Conservation (phyloP, 1,140 invertebrate genomes). For the Drosophila albomicans region DNA sequence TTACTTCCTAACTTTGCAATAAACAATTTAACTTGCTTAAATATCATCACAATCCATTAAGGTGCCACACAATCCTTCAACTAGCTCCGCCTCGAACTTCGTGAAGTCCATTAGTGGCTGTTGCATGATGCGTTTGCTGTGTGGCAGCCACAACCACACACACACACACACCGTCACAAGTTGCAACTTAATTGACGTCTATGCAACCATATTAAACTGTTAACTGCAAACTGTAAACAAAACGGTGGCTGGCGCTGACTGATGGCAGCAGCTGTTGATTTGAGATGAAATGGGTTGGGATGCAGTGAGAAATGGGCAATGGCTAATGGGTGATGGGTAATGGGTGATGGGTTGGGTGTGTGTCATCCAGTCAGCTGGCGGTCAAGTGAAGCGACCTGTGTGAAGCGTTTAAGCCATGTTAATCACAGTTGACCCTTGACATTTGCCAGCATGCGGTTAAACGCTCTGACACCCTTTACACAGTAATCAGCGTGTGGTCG, state of each 20-base stretch:
- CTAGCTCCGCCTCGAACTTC: background rate
- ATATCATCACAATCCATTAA: background rate
- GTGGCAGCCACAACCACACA: background rate
- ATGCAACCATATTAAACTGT: slow-evolving; percentile 24
- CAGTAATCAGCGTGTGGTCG: slow-evolving; percentile 3
- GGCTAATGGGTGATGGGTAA: slow-evolving; percentile 9
- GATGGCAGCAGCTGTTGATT: too few species aligned
- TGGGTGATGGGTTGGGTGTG: background rate
- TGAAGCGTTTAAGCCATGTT: slow-evolving; percentile 3
- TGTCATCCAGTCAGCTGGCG: slow-evolving; percentile 8
- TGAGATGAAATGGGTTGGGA: too few species aligned
- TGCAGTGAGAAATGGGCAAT: too few species aligned
- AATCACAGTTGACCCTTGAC: slow-evolving; percentile 37
- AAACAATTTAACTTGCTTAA: background rate
- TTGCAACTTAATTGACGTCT: slow-evolving; percentile 13
- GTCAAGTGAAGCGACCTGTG: slow-evolving; percentile 28
- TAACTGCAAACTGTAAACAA: slow-evolving; percentile 29
- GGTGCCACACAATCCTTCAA: slow-evolving; percentile 4
- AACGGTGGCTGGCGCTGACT: slow-evolving; percentile 6
- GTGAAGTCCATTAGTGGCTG: slow-evolving; percentile 1
- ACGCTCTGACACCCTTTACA: slow-evolving; percentile 12
- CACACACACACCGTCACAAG: background rate
- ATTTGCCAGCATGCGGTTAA: slow-evolving; percentile 41
- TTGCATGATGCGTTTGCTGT: background rate
- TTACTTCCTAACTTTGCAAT: background rate